Conservation (phyloP, 2,113 vertebrate genomes). For the Polypterus bichir region DNA sequence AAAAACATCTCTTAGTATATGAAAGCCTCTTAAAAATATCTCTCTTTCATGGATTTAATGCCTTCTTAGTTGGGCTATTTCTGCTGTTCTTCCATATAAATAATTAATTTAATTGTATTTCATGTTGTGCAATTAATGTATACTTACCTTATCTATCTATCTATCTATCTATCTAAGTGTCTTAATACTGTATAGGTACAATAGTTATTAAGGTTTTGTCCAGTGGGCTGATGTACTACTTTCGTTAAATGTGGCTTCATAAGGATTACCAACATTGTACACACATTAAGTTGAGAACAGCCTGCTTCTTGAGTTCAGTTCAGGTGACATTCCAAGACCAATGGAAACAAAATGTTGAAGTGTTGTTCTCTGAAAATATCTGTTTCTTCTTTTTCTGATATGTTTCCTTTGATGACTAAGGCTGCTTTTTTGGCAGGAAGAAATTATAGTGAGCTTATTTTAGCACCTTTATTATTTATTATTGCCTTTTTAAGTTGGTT, state of each 20-base stretch:
- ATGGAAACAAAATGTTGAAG: slow-evolving; percentile 1
- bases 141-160: too few relatives aligned
- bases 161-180: background rate
- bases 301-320: background rate
- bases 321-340: background rate
- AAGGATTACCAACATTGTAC: slow-evolving; percentile 9
- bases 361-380: background rate
- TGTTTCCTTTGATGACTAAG: background rate
- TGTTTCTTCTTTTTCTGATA: background rate
- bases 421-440: background rate
- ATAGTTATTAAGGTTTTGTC: background rate
- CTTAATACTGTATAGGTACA: too few relatives aligned
- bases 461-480: too few relatives aligned
- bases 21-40: too few relatives aligned
- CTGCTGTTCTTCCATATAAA: too few relatives aligned
- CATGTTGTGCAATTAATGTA: too few relatives aligned
- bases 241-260: background rate
- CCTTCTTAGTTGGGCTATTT: too few relatives aligned
- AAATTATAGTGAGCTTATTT: too few relatives aligned
- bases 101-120: too few relatives aligned
- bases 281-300: slow-evolving; percentile 5
- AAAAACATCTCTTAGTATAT: too few relatives aligned
- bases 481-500: too few relatives aligned
- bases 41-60: too few relatives aligned
- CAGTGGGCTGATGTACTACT: slow-evolving; percentile 6